Evolutionary conservation across 1,140 invertebrate genomes (phyloP).

Genomic region (Drosophila persimilis): DNA sequence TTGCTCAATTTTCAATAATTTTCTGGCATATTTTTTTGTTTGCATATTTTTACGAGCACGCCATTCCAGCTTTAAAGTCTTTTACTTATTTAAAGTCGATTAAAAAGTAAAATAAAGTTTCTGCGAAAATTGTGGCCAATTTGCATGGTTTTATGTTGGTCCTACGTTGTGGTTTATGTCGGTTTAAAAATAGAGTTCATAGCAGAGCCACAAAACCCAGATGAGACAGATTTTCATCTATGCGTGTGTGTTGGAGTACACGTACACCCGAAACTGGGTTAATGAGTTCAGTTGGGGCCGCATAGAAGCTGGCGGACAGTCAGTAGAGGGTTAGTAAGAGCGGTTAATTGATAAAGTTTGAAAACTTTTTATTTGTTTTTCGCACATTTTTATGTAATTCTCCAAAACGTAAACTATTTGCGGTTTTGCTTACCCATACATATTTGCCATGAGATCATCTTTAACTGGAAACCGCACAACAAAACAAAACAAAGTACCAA

Average conservation of each 20-base stretch:
- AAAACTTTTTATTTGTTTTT: slow-evolving; percentile 22
- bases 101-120: slow-evolving; percentile 15
- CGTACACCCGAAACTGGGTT: slow-evolving; percentile 59
- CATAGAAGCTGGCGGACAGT: slow-evolving; percentile 1
- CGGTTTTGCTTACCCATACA: slow-evolving; percentile 30
- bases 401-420: slow-evolving; percentile 47
- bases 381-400: slow-evolving; percentile 49
- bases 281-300: slow-evolving; percentile 65
- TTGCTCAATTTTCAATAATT: slow-evolving; percentile 36
- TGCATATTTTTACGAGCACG: slow-evolving; percentile 43
- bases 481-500: slow-evolving; percentile 29
- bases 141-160: not conserved
- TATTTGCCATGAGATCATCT: slow-evolving; percentile 41
- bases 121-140: not conserved
- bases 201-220: slow-evolving; percentile 52
- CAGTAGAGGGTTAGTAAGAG: slow-evolving; percentile 11
- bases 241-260: slow-evolving; percentile 32
- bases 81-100: slow-evolving; percentile 33
- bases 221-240: slow-evolving; percentile 60
- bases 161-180: not conserved
- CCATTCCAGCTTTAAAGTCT: slow-evolving; percentile 26
- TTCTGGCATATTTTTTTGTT: slow-evolving; percentile 21
- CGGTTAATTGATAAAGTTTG: slow-evolving; percentile 27
- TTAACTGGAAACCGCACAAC: slow-evolving; percentile 31
- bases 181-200: slow-evolving; percentile 37